Conservation (phyloP, 2,797 vertebrate species). For the Acrossocheilus fasciatus region DNA sequence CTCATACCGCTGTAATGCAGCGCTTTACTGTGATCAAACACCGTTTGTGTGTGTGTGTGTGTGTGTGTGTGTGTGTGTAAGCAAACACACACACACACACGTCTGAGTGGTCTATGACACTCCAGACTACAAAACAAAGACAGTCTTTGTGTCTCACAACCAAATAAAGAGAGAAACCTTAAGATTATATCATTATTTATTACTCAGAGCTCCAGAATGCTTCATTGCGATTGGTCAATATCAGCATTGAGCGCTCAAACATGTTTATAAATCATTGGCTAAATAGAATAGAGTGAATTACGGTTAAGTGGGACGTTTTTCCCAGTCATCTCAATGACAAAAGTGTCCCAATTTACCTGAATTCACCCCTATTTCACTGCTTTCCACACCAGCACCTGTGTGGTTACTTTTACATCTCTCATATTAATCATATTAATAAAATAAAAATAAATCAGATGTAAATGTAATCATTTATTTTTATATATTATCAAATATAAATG, state of each 20-base stretch:
- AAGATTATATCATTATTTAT: neutral
- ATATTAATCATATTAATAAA: neutral
- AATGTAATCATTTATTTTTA: neutral
- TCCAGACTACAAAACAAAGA: conserved; percentile 28
- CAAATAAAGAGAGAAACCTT: neutral
- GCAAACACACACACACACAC: neutral
- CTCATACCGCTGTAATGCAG: conserved; percentile 30
- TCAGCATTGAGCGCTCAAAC: neutral
- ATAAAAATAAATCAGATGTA: neutral
- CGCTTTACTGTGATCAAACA: conserved; percentile 39
- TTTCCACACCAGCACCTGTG: neutral
- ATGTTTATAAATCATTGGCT: too few species aligned
- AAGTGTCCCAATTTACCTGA: neutral
- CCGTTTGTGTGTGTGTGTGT: neutral
- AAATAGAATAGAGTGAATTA: neutral
- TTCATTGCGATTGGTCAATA: neutral
- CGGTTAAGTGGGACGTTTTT: neutral
- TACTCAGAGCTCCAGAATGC: neutral
- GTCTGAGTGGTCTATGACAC: neutral
- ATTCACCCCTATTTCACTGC: neutral
- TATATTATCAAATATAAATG: neutral
- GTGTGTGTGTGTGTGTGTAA: neutral
- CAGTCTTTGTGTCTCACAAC: conserved; percentile 11
- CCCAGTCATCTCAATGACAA: neutral
- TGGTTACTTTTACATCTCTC: neutral